Percentiles rank a stretch among this genome's conserved stretches.
phyloP scores from a whole-genome alignment of 2,888 invertebrate genomes.

The Keiferia lycopersicella region DNA sequence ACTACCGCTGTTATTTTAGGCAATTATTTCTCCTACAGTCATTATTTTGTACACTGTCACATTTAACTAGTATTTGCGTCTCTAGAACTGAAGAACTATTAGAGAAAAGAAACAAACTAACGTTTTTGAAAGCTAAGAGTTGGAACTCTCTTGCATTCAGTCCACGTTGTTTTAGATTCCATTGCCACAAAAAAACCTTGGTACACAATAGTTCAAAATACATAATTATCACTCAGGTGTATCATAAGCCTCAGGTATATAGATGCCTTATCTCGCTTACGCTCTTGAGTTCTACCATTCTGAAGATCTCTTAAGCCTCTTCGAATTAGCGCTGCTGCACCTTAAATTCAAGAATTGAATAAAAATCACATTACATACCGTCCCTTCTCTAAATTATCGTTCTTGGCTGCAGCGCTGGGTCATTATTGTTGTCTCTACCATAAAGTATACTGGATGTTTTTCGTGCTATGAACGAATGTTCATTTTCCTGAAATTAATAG shows the following conservation, averaged over 20 bases:
- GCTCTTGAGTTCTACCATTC: conserved; percentile 11
- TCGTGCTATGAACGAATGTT: not conserved
- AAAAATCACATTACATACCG: conserved; percentile 57
- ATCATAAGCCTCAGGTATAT: not conserved
- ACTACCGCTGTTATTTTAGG: too few species aligned
- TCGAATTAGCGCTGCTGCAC: conserved; percentile 54
- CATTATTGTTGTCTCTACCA: not conserved
- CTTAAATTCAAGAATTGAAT: conserved; percentile 57
- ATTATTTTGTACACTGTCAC: too few species aligned
- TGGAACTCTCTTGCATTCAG: too few species aligned
- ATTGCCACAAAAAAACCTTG: too few species aligned
- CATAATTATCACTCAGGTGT: not conserved
- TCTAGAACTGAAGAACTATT: too few species aligned
- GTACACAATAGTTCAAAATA: too few species aligned
- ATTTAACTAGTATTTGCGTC: too few species aligned
- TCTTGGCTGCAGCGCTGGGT: not conserved
- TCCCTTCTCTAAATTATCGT: not conserved
- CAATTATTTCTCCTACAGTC: too few species aligned
- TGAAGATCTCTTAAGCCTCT: conserved; percentile 40
- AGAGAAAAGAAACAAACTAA: too few species aligned
- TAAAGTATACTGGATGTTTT: not conserved
- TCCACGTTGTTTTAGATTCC: too few species aligned
- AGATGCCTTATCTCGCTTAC: not conserved
- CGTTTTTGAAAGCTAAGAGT: too few species aligned
- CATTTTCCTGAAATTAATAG: too few species aligned